Base-by-base conservation (phyloP, 2,113 vertebrate species). In the Cygnus atratus region DNA sequence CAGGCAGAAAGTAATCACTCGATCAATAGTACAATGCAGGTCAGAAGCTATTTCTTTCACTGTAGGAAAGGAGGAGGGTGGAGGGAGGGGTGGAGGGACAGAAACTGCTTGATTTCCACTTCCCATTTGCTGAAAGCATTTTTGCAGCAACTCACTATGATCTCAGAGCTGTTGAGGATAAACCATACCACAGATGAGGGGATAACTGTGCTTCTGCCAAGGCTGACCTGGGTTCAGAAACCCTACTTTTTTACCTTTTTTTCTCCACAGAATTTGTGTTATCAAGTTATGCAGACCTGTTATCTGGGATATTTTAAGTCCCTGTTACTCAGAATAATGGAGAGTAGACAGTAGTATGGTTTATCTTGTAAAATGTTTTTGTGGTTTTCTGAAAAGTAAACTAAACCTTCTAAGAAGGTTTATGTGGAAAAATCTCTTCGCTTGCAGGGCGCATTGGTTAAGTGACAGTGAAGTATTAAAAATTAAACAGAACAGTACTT, bases 11-110 rank as follows among this genome's bases (percentile, higher is more conserved):
- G 97, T 81, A 98, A 98, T 68, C 98, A 98, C 76, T 97, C 98
- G 9, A 98, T 98, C 96, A 98, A 97, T 97, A 86, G 85, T 67
- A 91, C 96, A 24, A 89, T 98, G 96, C 99, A 99, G 99, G 99
- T 99, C 92, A 96, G 98, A 85, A 95, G 41, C 41, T 14, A 48
- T 43, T 73, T n/a, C 41, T 89, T 92, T 37, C 58, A 13, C 3
- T 87, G 6, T 35, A 50, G 61, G 28, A 5, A 7, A 28, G 26
- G 26, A 26, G 55, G 55, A 9, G 55, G 55, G 55, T 12, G 37
- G 62, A 17, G 17, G 25, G 41, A 18, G 35, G 61, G 8, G 35
- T 35, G 22, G 37, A 28, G 37, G 26, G 17, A 73, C 84, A 31
- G 10, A 90, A 88, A 31, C 17, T 74, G 7, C 11, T 84, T 84